Evolutionary conservation across 1,140 invertebrate species (phyloP), one percentile per base, ranked within the genome.

Genomic region (Bombyx mandarina): DNA sequence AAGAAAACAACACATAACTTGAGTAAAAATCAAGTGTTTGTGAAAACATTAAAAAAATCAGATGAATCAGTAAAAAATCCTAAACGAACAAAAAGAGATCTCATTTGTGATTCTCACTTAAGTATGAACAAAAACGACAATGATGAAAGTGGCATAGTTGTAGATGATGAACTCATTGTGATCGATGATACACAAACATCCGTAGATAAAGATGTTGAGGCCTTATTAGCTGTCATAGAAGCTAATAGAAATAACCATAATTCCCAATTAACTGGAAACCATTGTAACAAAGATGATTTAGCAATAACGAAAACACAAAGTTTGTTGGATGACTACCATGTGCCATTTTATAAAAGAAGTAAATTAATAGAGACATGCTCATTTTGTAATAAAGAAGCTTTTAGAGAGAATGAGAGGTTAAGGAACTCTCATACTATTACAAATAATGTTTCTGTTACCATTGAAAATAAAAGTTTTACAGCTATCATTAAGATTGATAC

Each of bases 161-260:
- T 70, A 57, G 75, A 81, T 69, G 70, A 79, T 71, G 72, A 77
- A 8, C 49, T 52, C 44, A 71, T 69, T 55, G 49, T 69, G 7
- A 74, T 85, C 54, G 66, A 77, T 57, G 77, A 76, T 57, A 66
- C 67, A 52, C 67, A 72, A 57, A 73, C 50, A 55, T 52, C 58
- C 45, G 26, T 78, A 58, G 79, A 83, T 68, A 86, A 83, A 65
- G 80, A 86, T 66, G 67, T 60, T 63, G 45, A 68, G 8, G 77
- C 79, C 52, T 75, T 69, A 60, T 61, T 70, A 35, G 74, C 78
- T 57, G 68, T 83, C 9, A 18, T 73, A 56, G 66, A 77, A 58
- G 78, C 75, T 63, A 62, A 76, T 54, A 62, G 71, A 64, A 64
- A 65, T 52, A 62, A 66, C 57, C 43, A 49, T 43, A 10, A 52